These are phyloP conservation scores for Sarcophaga rosellei DNA, from an alignment of 2,888 invertebrate genomes.

Conservation along the genomic window DNA sequence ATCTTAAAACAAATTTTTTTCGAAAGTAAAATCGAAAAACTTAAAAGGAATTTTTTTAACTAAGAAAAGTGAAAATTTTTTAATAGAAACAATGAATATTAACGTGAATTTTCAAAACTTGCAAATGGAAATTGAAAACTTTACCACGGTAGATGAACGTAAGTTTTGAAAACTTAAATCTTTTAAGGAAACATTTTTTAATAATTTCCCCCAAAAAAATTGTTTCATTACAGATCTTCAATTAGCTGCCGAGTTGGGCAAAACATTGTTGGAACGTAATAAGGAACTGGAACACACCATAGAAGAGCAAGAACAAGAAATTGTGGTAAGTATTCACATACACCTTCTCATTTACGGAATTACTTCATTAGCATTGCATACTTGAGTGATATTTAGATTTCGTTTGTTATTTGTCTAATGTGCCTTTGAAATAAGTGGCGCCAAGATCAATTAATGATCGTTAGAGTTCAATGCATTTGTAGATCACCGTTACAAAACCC, in stretches of 20 bases:
- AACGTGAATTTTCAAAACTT: slow-evolving; percentile 50
- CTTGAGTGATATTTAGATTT: slow-evolving; percentile 4
- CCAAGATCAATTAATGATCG: slow-evolving; percentile 62
- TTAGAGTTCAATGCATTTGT: slow-evolving; percentile 68
- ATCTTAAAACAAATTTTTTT: too few species aligned
- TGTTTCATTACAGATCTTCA: slow-evolving; percentile 91
- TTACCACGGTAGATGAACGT: slow-evolving; percentile 66
- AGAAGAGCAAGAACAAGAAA: slow-evolving; percentile 95
- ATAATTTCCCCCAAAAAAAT: not conserved
- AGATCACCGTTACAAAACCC: slow-evolving; percentile 52
- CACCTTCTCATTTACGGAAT: not conserved
- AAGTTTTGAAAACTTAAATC: slow-evolving; percentile 13
- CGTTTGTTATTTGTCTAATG: not conserved
- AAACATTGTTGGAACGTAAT: slow-evolving; percentile 95
- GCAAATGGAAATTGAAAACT: slow-evolving; percentile 58
- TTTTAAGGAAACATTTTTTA: not conserved
- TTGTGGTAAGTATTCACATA: slow-evolving; percentile 87
- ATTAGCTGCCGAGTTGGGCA: slow-evolving; percentile 96
- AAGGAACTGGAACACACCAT: slow-evolving; percentile 94
- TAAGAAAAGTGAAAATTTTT: not conserved
- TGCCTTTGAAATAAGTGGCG: slow-evolving; percentile 18
- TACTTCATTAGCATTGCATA: slow-evolving; percentile 25
- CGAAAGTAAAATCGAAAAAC: too few species aligned
- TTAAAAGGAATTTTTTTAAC: too few species aligned
- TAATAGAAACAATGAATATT: slow-evolving; percentile 41